Evolutionary conservation across 2,113 vertebrate genomes (phyloP), one percentile per base, ranked within the genome.

Genomic region (Callorhinus ursinus): DNA sequence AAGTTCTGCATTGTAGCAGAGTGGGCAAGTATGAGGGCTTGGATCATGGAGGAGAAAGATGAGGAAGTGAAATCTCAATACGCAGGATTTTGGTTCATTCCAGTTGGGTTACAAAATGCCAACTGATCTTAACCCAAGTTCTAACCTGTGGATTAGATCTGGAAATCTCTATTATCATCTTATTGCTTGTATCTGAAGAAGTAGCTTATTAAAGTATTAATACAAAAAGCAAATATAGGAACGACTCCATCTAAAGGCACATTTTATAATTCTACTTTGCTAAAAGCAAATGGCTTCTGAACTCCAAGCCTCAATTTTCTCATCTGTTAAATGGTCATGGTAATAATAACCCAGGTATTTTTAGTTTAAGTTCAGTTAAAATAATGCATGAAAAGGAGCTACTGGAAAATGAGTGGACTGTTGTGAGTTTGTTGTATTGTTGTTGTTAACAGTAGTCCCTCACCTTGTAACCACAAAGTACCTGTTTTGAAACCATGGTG

Each of bases 261-360:
- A 36, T 59, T 92, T 90, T 93, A 19, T 7, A 7, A 21, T 61
- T 69, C 26, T 88, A 24, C 15, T 96, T 94, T 72, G 51, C 33
- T 26, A 46, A 93, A 81, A 72, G 10, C 42, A 97, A 95, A 57
- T 26, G 57, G 57, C 42, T 86, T 91, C 71, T 81, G 21, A 92
- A 67, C 6, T 46, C 51, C 19, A 90, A 26, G 21, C 13, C 7
- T 93, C 33, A 57, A 4, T 59, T 59, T 88, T 33, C 55, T 97
- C 67, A 53, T 55, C n/a, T 59, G 61, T 71, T 95, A 88, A 76
- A 65, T 65, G 33, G 21, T 61, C 12, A 24, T 59, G 71, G 55
- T 53, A 84, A 90, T 69, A 85, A 36, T 69, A 85, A 36, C 15
- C 13, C 74, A 59, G 28, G 21, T 85, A 59, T 42, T 90, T 79